Percentiles rank a stretch among this genome's conserved stretches.
These are phyloP conservation scores for Salpingus planirostris DNA, from an alignment of 2,888 invertebrate genomes.

Conservation along the genomic window DNA sequence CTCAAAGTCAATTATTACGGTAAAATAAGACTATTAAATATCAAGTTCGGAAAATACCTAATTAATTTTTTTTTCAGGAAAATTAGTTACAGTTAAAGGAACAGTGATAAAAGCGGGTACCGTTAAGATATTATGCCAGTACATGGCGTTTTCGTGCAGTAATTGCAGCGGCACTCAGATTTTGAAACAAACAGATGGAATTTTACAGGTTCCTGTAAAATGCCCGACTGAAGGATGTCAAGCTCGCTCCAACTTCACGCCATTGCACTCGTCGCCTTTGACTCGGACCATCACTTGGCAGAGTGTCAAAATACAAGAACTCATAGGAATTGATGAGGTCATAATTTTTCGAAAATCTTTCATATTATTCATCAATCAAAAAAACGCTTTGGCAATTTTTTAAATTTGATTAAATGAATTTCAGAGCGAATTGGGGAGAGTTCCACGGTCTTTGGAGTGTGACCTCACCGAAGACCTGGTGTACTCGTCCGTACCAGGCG, in stretches of 20 bases:
- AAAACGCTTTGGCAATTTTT: constrained; percentile 41
- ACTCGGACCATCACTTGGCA: constrained; percentile 74
- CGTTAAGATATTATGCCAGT: constrained; percentile 61
- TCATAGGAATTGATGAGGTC: constrained; percentile 58
- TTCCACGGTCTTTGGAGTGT: constrained; percentile 76
- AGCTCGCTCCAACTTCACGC: constrained; percentile 53
- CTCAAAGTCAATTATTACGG: constrained; percentile 67
- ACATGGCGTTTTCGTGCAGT: constrained; percentile 70
- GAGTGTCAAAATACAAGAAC: constrained; percentile 74
- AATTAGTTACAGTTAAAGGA: constrained; percentile 72
- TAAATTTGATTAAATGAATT: too few species aligned
- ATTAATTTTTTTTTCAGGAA: constrained; percentile 52
- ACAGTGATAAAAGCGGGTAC: constrained; percentile 76
- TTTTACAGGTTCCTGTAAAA: constrained; percentile 49
- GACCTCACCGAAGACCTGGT: constrained; percentile 78
- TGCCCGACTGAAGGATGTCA: constrained; percentile 50
- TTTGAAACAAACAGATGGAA: constrained; percentile 55
- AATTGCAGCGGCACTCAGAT: constrained; percentile 60
- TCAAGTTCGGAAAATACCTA: too few species aligned
- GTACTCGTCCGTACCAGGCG: constrained; percentile 77
- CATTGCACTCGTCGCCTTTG: constrained; percentile 55
- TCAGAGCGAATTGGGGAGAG: constrained; percentile 60
- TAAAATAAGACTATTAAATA: too few species aligned
- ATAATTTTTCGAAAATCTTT: constrained; percentile 8
- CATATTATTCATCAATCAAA: constrained; percentile 6